Evolutionary conservation across 2,797 vertebrate genomes (phyloP).

Genomic region (Psittacula echo): DNA sequence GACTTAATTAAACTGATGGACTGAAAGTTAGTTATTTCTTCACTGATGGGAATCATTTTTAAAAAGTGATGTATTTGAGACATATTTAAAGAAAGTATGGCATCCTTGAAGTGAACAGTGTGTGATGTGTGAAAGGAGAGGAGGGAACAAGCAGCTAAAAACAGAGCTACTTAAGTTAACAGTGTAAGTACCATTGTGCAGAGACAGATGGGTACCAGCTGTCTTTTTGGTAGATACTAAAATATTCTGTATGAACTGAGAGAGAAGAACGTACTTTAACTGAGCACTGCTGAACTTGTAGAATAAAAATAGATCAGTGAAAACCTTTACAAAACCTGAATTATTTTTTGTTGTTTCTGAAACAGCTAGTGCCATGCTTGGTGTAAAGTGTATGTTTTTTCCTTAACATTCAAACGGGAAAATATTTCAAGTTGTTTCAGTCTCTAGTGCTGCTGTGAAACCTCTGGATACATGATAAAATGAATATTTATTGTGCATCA

Average conservation of each 20-base stretch:
- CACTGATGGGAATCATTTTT: not conserved
- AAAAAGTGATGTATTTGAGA: not conserved
- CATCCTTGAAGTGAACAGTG: conserved; percentile 40
- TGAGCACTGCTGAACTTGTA: not conserved
- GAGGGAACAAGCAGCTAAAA: conserved; percentile 29
- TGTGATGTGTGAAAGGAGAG: conserved; percentile 3
- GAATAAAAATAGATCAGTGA: not conserved
- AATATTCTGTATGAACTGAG: not conserved
- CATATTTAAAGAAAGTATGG: not conserved
- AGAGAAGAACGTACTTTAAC: not conserved
- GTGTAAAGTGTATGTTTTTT: not conserved
- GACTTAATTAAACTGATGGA: not conserved
- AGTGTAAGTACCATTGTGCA: not conserved
- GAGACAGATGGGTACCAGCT: conserved; percentile 46
- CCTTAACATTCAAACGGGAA: not conserved
- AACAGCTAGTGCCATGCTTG: not conserved
- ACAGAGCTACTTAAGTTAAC: not conserved
- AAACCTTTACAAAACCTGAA: not conserved
- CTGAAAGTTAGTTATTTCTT: not conserved
- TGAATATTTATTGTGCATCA: not conserved
- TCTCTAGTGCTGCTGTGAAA: not conserved
- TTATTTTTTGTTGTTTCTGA: not conserved
- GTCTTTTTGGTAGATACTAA: not conserved
- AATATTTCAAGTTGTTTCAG: not conserved
- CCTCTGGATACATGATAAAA: not conserved